Percentiles rank a stretch among this genome's conserved stretches.
These are phyloP conservation scores for Hesperia comma DNA, from an alignment of 2,888 invertebrate genomes.

Conservation along the genomic window DNA sequence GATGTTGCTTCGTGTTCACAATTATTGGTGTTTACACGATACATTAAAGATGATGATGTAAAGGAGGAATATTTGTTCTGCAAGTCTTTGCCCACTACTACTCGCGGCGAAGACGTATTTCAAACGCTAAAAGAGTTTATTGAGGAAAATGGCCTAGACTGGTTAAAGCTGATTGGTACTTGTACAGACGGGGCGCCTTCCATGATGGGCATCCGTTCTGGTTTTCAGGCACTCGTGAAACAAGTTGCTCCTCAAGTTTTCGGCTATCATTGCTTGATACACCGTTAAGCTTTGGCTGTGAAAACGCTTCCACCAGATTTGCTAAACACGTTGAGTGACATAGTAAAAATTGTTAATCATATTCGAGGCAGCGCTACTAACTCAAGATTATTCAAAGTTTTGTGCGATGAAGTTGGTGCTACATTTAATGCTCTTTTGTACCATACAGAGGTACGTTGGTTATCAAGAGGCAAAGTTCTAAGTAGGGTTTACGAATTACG, in stretches of 20 bases:
- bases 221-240: slow-evolving; percentile 47
- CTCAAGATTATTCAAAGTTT: slow-evolving; percentile 39
- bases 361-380: slow-evolving; percentile 43
- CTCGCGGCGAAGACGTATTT: slow-evolving; percentile 45
- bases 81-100: slow-evolving; percentile 46
- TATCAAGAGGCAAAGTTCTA: too few relatives aligned
- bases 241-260: slow-evolving; percentile 45
- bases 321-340: slow-evolving; percentile 40
- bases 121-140: slow-evolving; percentile 44
- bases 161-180: slow-evolving; percentile 44
- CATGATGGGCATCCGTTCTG: slow-evolving; percentile 38
- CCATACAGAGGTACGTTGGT: too few relatives aligned
- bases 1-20: slow-evolving; percentile 46
- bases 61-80: slow-evolving; percentile 45
- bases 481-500: too few relatives aligned
- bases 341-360: slow-evolving; percentile 46
- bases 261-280: slow-evolving; percentile 42
- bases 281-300: slow-evolving; percentile 45
- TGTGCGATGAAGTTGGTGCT: too few relatives aligned
- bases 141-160: slow-evolving; percentile 44
- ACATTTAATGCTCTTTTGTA: too few relatives aligned
- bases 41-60: slow-evolving; percentile 43
- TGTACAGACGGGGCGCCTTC: slow-evolving; percentile 45
- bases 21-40: slow-evolving; percentile 42
- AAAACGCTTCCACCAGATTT: slow-evolving; percentile 41